Percentiles rank a stretch among this genome's conserved stretches.
phyloP scores from a whole-genome alignment of 2,113 vertebrate species.

The Periophthalmus modestus region DNA sequence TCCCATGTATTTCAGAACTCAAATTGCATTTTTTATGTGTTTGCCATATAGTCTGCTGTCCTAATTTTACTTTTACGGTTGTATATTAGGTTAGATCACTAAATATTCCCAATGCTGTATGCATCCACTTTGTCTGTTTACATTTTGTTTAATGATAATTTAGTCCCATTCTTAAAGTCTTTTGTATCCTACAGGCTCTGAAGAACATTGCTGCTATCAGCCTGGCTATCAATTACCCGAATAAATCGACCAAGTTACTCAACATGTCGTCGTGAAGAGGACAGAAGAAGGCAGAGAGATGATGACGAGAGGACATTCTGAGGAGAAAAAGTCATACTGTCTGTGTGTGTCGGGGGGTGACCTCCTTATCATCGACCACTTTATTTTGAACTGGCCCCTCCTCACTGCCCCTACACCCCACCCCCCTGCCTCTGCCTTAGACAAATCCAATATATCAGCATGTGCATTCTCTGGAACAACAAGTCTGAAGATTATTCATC shows the following conservation, averaged over 20 bases:
- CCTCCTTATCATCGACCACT: conserved; percentile 38
- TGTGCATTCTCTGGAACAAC: conserved; percentile 59
- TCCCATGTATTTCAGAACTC: too few relatives aligned
- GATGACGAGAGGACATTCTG: conserved; percentile 33
- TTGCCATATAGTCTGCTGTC: too few relatives aligned
- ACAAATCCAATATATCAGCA: conserved; percentile 58
- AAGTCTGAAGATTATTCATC: conserved; percentile 42
- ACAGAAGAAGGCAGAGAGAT: conserved; percentile 12
- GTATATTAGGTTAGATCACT: not conserved
- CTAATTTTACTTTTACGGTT: too few relatives aligned
- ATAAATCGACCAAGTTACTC: conserved; percentile 93
- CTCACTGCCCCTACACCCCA: too few relatives aligned
- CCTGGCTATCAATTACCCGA: conserved; percentile 96
- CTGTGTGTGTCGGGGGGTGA: conserved; percentile 18
- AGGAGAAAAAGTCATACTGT: conserved; percentile 14
- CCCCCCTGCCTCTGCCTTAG: conserved; percentile 66
- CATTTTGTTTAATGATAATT: not conserved
- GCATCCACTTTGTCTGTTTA: not conserved
- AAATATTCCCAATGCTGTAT: too few relatives aligned
- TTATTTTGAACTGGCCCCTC: conserved; percentile 35
- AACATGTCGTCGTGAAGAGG: conserved; percentile 79
- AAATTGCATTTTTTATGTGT: too few relatives aligned
- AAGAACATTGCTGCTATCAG: conserved; percentile 98
- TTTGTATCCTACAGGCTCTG: conserved; percentile 81
- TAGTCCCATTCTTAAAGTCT: conserved; percentile 9